These are phyloP conservation scores for Aspidoscelis tigris DNA, from an alignment of 2,113 vertebrate species.

Conservation along the genomic window DNA sequence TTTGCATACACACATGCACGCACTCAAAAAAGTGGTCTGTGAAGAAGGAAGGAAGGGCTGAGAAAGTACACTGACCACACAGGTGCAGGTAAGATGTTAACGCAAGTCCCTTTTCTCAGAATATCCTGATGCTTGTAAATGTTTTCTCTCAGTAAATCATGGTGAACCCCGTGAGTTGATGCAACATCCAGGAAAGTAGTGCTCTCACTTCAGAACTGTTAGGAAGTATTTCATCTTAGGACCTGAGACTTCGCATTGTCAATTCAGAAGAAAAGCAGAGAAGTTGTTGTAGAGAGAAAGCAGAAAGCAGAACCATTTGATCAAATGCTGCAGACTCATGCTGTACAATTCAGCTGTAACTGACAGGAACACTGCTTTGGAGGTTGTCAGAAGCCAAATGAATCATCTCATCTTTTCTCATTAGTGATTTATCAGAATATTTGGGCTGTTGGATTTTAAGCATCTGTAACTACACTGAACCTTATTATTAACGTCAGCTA, in stretches of 20 bases:
- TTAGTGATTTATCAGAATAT: slow-evolving; percentile 44
- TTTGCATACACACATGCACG: slow-evolving; percentile 48
- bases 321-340: slow-evolving; percentile 34
- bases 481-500: background rate
- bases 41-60: slow-evolving; percentile 31
- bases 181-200: slow-evolving; percentile 17
- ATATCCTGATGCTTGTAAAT: slow-evolving; percentile 69
- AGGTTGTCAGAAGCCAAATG: slow-evolving; percentile 37
- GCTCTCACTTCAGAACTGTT: slow-evolving; percentile 59
- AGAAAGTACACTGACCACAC: slow-evolving; percentile 58
- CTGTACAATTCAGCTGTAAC: slow-evolving; percentile 11
- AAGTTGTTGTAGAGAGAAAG: slow-evolving; percentile 68
- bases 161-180: slow-evolving; percentile 31
- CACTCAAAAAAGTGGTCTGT: slow-evolving; percentile 69
- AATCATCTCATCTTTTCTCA: slow-evolving; percentile 28
- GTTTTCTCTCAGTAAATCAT: slow-evolving; percentile 61
- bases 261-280: slow-evolving; percentile 67
- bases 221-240: slow-evolving; percentile 58
- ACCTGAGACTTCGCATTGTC: slow-evolving; percentile 65
- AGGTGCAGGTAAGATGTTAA: slow-evolving; percentile 62
- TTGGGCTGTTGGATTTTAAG: slow-evolving; percentile 41
- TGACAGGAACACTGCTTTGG: slow-evolving; percentile 22
- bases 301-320: slow-evolving; percentile 21
- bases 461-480: slow-evolving; percentile 22
- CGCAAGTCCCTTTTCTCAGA: slow-evolving; percentile 65